Conservation (phyloP, 2,797 vertebrate genomes). For the Gallinago stenura region DNA sequence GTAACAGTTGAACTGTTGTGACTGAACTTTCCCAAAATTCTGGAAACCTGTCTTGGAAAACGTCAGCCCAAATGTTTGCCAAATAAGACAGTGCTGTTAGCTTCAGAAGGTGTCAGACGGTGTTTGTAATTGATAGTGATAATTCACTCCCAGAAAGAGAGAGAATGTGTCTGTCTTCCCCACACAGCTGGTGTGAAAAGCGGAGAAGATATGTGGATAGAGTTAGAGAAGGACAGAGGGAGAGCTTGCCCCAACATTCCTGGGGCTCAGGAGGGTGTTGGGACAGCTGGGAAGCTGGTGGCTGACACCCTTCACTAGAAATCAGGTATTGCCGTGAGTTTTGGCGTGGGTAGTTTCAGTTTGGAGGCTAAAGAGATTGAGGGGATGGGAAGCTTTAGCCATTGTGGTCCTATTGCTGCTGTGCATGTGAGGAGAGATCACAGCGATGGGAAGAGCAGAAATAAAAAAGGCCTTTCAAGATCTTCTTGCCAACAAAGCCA, state of each 20-base stretch:
- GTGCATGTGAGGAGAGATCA: fast-evolving
- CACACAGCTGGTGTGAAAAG: neutral
- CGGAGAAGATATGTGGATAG: neutral
- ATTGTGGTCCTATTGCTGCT: neutral
- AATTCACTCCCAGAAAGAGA: neutral
- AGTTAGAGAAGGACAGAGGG: neutral
- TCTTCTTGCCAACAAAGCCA: neutral
- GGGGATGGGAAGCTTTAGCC: neutral
- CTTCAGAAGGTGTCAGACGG: neutral
- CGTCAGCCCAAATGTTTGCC: neutral
- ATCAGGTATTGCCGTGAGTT: neutral
- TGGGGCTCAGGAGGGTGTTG: neutral
- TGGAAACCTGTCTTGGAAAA: constrained; percentile 19
- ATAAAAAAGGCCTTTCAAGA: neutral
- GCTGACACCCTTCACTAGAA: neutral
- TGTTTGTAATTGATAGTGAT: neutral
- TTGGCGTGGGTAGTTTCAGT: neutral
- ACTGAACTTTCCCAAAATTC: neutral
- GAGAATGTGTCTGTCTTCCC: neutral
- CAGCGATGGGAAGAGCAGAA: neutral
- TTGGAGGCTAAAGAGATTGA: neutral
- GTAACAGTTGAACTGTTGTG: neutral
- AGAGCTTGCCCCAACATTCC: neutral
- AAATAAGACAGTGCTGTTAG: neutral
- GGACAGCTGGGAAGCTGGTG: neutral